phyloP scores from a whole-genome alignment of 53 echinoderm and acorn worm genomes.

The Hippasteria phrygiana region DNA sequence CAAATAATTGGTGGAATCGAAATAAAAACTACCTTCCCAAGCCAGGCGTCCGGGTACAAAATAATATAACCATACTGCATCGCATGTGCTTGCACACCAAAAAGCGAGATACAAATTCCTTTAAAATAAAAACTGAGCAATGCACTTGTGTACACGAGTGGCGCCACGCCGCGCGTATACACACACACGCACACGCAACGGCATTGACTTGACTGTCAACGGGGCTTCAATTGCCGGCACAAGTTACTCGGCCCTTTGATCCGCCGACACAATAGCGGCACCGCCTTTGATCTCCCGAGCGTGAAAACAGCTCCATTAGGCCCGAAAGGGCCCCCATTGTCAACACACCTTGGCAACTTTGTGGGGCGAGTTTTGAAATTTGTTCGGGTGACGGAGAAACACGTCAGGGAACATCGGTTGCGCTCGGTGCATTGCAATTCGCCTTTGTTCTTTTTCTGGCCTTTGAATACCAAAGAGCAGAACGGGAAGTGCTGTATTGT shows the following conservation, averaged over 20 bases:
- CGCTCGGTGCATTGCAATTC: not conserved
- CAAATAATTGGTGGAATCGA: too few species aligned
- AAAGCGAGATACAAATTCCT: not conserved
- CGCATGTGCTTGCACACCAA: not conserved
- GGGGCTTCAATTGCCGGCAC: not conserved
- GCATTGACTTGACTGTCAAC: conserved; percentile 40
- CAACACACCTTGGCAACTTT: conserved; percentile 16
- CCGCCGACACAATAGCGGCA: conserved; percentile 55
- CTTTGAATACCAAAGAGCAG: not conserved
- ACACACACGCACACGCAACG: conserved; percentile 38
- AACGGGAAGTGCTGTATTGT: conserved; percentile 2
- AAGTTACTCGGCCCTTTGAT: conserved; percentile 33
- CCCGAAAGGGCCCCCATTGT: not conserved
- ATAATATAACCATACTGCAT: too few species aligned
- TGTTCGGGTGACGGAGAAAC: conserved; percentile 12
- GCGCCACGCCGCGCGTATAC: conserved; percentile 38
- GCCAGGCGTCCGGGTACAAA: too few species aligned
- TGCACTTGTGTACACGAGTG: not conserved
- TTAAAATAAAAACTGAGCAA: not conserved
- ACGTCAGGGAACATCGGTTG: not conserved
- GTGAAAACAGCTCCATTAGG: conserved; percentile 53
- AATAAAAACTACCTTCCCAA: too few species aligned
- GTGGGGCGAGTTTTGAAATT: conserved; percentile 16
- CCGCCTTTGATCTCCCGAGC: conserved; percentile 47
- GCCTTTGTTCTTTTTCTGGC: not conserved